A percentile compares a stretch with the other conserved stretches of the same genome.
Evolutionary conservation across 2,113 vertebrate species (phyloP).

Genomic region (Cephalophus harveyi): DNA sequence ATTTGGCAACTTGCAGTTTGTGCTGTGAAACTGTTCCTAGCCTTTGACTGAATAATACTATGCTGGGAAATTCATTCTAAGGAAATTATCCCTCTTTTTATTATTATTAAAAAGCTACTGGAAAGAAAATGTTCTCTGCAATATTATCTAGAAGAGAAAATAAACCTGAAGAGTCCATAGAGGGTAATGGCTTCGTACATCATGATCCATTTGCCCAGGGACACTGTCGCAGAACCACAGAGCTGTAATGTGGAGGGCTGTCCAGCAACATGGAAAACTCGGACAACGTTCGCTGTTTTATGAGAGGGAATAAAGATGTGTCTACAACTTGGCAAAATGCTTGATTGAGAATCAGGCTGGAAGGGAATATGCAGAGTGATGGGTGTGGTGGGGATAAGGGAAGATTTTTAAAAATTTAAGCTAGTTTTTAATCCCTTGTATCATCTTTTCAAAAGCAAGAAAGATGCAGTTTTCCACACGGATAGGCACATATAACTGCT

Average conservation of each 20-base stretch:
- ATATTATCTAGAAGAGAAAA: background rate
- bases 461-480: background rate
- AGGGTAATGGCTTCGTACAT: background rate
- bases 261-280: background rate
- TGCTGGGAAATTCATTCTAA: background rate
- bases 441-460: background rate
- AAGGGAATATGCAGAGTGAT: background rate
- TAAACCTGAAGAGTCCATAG: background rate
- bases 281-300: rapidly evolving
- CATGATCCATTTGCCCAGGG: background rate
- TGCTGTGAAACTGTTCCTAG: rapidly evolving
- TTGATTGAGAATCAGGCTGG: background rate
- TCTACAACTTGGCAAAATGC: background rate
- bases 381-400: background rate
- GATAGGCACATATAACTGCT: background rate
- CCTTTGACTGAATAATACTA: background rate
- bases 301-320: background rate
- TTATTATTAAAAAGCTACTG: background rate
- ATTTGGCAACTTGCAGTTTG: background rate
- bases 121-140: background rate
- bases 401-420: background rate
- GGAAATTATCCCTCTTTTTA: background rate
- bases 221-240: background rate
- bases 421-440: background rate
- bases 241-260: background rate